Percentiles rank a stretch among this genome's conserved stretches.
These are phyloP conservation scores for Drosophila siamana DNA, from an alignment of 2,888 invertebrate genomes.

Conservation along the genomic window DNA sequence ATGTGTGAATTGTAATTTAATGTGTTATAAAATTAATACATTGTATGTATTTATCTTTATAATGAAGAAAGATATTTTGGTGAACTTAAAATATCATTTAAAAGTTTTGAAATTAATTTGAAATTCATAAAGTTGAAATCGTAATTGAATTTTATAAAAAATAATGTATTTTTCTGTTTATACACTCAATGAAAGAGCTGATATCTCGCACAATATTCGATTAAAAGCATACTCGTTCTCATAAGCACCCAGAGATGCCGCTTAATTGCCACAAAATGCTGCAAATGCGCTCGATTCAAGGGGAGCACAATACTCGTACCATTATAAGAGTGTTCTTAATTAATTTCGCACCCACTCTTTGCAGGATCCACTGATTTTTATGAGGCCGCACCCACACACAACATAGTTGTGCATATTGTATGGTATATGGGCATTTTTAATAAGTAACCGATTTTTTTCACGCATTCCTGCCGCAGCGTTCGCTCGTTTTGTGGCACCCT, in stretches of 20 bases:
- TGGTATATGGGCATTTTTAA: constrained; percentile 79
- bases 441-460: constrained; percentile 70
- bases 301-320: background rate
- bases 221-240: background rate
- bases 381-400: constrained; percentile 45
- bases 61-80: too few relatives aligned
- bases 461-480: constrained; percentile 45
- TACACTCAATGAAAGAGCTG: too few relatives aligned
- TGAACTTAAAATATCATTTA: too few relatives aligned
- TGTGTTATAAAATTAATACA: too few relatives aligned
- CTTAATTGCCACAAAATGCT: constrained; percentile 4
- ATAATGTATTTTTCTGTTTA: too few relatives aligned
- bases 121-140: too few relatives aligned
- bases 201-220: background rate
- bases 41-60: too few relatives aligned
- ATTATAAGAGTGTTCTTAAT: constrained; percentile 51
- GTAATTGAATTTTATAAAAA: too few relatives aligned
- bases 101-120: too few relatives aligned
- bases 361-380: constrained; percentile 68
- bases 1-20: too few relatives aligned
- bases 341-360: constrained; percentile 65
- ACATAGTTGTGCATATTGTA: constrained; percentile 59
- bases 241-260: background rate
- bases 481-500: constrained; percentile 34
- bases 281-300: constrained; percentile 1